Percentiles rank a stretch among this genome's conserved stretches.
These are phyloP conservation scores for Fragum whitleyi DNA, from an alignment of 2,888 invertebrate genomes.

Conservation along the genomic window DNA sequence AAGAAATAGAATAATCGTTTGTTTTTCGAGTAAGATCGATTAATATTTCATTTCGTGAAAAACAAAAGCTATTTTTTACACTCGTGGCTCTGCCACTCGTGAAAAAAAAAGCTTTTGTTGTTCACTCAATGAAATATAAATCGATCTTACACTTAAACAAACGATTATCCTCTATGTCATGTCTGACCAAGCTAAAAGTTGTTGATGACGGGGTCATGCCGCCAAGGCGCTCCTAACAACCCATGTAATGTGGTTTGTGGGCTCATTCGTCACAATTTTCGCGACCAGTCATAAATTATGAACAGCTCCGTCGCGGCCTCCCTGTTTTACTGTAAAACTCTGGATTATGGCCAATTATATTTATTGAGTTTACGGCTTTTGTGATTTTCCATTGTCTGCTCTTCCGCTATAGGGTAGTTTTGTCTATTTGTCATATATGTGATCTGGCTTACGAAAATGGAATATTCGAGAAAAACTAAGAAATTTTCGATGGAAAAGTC, in stretches of 20 bases:
- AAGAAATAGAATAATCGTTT: too few relatives aligned
- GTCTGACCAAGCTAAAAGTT: slow-evolving; percentile 1
- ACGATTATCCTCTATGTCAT: too few relatives aligned
- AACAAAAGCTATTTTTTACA: too few relatives aligned
- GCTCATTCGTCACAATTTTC: slow-evolving; percentile 32
- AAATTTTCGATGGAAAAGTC: too few relatives aligned
- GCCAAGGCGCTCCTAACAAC: background rate
- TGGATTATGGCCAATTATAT: slow-evolving; percentile 21
- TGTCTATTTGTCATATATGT: background rate
- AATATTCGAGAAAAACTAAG: too few relatives aligned
- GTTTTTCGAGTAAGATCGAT: too few relatives aligned
- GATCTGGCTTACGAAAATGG: too few relatives aligned
- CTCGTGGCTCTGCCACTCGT: too few relatives aligned
- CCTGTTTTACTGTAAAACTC: background rate
- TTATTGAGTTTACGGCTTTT: slow-evolving; percentile 22
- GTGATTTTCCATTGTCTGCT: slow-evolving; percentile 5
- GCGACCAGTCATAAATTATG: slow-evolving; percentile 27
- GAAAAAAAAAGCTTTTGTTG: too few relatives aligned
- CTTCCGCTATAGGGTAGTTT: background rate
- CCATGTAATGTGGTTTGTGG: slow-evolving; percentile 8
- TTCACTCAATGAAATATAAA: too few relatives aligned
- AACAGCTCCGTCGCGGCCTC: slow-evolving; percentile 12
- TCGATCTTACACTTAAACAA: too few relatives aligned
- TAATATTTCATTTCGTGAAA: too few relatives aligned
- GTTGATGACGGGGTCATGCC: slow-evolving; percentile 15